Base-by-base conservation (phyloP, 2,888 invertebrate species). In the Folsomia candida region DNA sequence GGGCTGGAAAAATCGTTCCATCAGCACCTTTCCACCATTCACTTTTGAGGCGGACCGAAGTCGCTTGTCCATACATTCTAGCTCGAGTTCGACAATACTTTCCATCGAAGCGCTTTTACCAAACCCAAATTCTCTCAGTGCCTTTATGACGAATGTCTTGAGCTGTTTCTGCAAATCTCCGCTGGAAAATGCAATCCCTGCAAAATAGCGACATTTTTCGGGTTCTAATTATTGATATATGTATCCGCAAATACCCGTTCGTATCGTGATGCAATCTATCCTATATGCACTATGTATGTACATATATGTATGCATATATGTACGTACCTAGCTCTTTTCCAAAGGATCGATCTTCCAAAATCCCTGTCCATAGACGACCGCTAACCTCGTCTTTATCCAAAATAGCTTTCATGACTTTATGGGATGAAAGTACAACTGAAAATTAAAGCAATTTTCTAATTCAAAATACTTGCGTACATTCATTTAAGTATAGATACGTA, bases 1-100 rank as follows among this genome's bases (percentile, higher is more conserved):
- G 1, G 74, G 69, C 29, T 78, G 78, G 59, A 78, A 78, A 60
- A 74, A 75, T n/a, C 76, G 72, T 47, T 75, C 70, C 76, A 78
- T 75, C 11, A 65, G 54, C 26, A 71, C 25, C n/a, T 62, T 71
- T 1, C 78, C 78, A 4, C 72, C 72, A 18, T 75, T 71, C 18
- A 51, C 69, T 1, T 69, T 58, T 0, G 68, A 61, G 14, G 69
- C 54, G 20, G n/a, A 54, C 27, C 65, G 54, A 24, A 78, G 51
- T 18, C 70, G 67, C 2, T 57, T 51, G 24, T 76, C 72, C 58
- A 78, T 74, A 25, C 71, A 66, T 24, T 70, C 63, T 1, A 78
- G 62, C 51, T 78, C 78, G 29, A 65, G 27, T 4, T 63, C 51
- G 6, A 77, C 67, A 2, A 72, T 70, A 0, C 61, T 68, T 51